Base-by-base conservation (phyloP, 2,113 vertebrate genomes). In the Pipra filicauda region DNA sequence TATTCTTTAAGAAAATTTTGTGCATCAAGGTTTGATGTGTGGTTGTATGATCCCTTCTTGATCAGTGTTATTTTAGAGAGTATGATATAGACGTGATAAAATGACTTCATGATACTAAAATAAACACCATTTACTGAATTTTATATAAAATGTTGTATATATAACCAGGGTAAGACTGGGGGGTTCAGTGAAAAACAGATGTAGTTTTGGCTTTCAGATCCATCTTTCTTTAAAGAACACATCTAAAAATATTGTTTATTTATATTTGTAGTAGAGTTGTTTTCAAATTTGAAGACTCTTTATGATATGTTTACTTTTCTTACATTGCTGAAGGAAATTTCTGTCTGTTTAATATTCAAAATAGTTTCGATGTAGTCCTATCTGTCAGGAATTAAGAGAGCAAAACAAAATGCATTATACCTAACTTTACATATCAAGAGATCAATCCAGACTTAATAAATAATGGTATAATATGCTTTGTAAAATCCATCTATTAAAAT, bases 301-400 rank as follows among this genome's bases (percentile, higher is more conserved):
- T 82, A 37, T 0, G 0, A 11, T 69, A 64, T 51, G 28, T 95
- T 91, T 91, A 62, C n/a, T 93, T 89, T 86, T 27, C 52, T 90
- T 94, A 79, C 22, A 76, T 58, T 92, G 84, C 69, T 85, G 90
- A 95, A 86, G 73, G 48, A 95, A 71, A 90, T 28, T 70, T 92
- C 55, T 89, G 37, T 91, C 91, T 91, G 31, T 71, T 72, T 94
- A 76, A 46, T 88, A 91, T 92, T 95, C 35, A 71, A 64, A 88
- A 66, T 70, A 80, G 23, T 43, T 94, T 91, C 94, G 82, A 79
- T 95, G 46, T 16, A 93, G 86, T 59, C 27, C 11, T 82, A 22
- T 69, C 52, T 94, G 41, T 66, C 61, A 91, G 83, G 79, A 57
- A 73, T 20, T 39, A 41, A 82, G 44, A 79, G 12, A 79, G 31